Conservation (phyloP, 2,797 vertebrate genomes). For the Babyrousa celebensis region DNA sequence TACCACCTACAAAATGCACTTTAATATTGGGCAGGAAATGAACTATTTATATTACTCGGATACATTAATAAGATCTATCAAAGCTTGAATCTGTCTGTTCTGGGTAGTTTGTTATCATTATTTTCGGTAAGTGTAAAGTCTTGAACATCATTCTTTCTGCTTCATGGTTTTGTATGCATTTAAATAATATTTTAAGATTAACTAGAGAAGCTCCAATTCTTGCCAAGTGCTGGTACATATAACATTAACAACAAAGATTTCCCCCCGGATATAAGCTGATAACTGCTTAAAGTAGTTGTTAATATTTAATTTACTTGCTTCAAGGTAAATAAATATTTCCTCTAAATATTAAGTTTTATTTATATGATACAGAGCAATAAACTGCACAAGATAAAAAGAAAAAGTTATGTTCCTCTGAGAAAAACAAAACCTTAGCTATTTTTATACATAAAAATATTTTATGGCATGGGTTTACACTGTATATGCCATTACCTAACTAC, state of each 20-base stretch:
- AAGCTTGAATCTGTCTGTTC: not conserved
- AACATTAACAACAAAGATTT: not conserved
- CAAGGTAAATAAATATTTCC: conserved; percentile 61
- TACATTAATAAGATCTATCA: not conserved
- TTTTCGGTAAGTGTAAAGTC: not conserved
- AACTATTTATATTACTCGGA: conserved; percentile 28
- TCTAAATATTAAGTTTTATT: conserved; percentile 30
- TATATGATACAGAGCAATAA: not conserved
- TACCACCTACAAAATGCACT: not conserved
- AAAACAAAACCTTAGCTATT: not conserved
- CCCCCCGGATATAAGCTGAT: not conserved
- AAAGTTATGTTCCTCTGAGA: not conserved
- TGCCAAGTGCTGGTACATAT: not conserved
- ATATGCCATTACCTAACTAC: not conserved
- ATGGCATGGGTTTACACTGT: not conserved
- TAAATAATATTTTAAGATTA: not conserved
- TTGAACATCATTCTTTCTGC: not conserved
- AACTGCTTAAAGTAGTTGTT: not conserved
- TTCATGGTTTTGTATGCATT: not conserved
- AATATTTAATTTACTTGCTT: conserved; percentile 49
- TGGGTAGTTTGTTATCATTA: not conserved
- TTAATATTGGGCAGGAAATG: not conserved
- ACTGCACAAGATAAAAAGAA: conserved; percentile 31
- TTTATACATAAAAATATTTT: not conserved
- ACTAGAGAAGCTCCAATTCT: not conserved